Base-by-base conservation (phyloP, 1,140 invertebrate species). In the Teleogryllus occipitalis region DNA sequence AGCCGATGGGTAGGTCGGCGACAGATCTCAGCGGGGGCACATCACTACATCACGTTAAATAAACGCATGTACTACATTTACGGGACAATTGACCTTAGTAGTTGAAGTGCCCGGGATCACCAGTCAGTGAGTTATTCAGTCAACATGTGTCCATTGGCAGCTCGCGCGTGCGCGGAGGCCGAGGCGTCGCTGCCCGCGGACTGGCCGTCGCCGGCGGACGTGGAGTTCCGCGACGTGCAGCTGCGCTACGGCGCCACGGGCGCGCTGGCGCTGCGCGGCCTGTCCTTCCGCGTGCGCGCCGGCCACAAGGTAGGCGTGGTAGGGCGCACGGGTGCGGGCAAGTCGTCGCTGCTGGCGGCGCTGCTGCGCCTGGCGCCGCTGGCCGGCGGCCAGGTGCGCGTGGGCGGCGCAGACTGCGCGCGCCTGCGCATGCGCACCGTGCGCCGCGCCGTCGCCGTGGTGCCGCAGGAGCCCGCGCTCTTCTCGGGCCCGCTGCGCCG, bases 401-500 rank as follows among this genome's bases (percentile, higher is more conserved):
- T 77, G 7, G 76, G 18, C 76, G 76, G 76, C 21, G 76, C 46
- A 2, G 76, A 77, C 76, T 47, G 39, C 39, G 14, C 76, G 7
- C 46, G 12, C 8, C 27, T 77, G 76, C 14, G 21, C 7, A n/a
- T 77, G 76, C 14, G 76, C 14, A 18, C 46, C 5, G 21, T 77
- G 18, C 54, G 54, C 54, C 10, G 18, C 10, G 54, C 54, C 0
- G 54, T 65, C 10, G 54, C 54, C 10, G 54, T 65, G 21, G 76
- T 47, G 7, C 39, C 39, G 8, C 76, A n/a, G 76, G 99, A 79
- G 94, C 94, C 27, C 92, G 96, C 98, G 85, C 87, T 99, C 75
- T 98, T 98, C 86, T 88, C 88, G 84, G 96, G 96, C 5, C 93
- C 91, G 3, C 87, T 99, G 21, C 88, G 94, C 78, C 93, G 97